Percentiles rank a stretch among this genome's conserved stretches.
Evolutionary conservation across 2,888 invertebrate species (phyloP).

Genomic region (Calliphora vomitoria): DNA sequence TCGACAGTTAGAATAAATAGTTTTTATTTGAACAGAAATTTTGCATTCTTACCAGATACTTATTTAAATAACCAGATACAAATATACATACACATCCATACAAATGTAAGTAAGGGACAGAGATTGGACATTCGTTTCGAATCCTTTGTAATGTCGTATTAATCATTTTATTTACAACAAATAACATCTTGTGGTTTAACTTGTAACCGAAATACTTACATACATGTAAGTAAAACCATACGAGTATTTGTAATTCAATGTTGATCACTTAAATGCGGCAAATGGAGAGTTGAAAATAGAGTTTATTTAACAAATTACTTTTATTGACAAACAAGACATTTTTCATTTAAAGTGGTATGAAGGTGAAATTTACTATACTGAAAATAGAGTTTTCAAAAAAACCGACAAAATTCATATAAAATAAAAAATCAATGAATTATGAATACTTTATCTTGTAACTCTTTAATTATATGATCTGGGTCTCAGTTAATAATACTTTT

Average conservation of each 20-base stretch:
- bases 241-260: slow-evolving; percentile 6
- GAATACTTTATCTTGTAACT: too few relatives aligned
- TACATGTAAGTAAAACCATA: background rate
- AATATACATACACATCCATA: background rate
- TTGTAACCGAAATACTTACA: slow-evolving; percentile 25
- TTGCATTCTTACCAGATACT: slow-evolving; percentile 38
- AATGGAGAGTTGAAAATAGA: background rate
- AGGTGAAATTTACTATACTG: background rate
- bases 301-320: slow-evolving; percentile 37
- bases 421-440: too few relatives aligned
- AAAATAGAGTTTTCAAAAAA: too few relatives aligned
- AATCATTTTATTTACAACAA: slow-evolving; percentile 65
- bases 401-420: too few relatives aligned
- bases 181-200: slow-evolving; percentile 40
- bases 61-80: slow-evolving; percentile 6
- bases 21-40: slow-evolving; percentile 51
- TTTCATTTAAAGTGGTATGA: background rate
- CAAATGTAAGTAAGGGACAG: background rate
- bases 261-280: slow-evolving; percentile 37
- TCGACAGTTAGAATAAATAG: slow-evolving; percentile 38
- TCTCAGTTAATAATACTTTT: too few relatives aligned
- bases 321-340: background rate
- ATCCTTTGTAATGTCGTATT: slow-evolving; percentile 54
- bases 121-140: slow-evolving; percentile 8
- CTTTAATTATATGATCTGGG: too few relatives aligned